Evolutionary conservation across 2,797 vertebrate species (phyloP).

Genomic region (Tenualosa thibaudeaui): DNA sequence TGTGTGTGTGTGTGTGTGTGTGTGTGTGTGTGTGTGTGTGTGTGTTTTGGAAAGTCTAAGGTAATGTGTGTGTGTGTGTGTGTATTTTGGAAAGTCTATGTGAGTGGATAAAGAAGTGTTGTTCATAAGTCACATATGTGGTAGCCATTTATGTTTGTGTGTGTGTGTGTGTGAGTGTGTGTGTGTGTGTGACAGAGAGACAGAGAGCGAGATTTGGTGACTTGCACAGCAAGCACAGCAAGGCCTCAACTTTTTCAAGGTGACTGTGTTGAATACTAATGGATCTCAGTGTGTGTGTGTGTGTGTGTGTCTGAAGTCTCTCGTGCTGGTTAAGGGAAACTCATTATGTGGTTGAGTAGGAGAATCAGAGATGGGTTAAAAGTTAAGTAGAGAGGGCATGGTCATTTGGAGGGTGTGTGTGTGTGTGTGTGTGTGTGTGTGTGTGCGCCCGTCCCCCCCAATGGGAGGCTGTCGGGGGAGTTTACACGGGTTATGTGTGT

Average conservation of each 20-base stretch:
- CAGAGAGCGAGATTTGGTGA: neutral
- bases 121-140: too few species aligned
- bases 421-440: neutral
- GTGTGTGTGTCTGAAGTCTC: neutral
- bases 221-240: neutral
- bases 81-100: too few species aligned
- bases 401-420: neutral
- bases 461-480: neutral
- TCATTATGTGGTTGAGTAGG: slow-evolving; percentile 39
- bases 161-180: neutral
- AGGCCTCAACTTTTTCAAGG: neutral
- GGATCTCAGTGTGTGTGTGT: neutral
- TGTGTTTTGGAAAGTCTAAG: neutral
- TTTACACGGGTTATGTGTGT: neutral
- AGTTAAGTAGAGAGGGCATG: slow-evolving; percentile 36
- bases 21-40: neutral
- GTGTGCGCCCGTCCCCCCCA: neutral
- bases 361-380: slow-evolving; percentile 42
- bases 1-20: neutral
- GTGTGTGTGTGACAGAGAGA: neutral
- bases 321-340: slow-evolving; percentile 35
- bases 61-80: too few species aligned
- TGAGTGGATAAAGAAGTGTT: too few species aligned
- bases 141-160: neutral
- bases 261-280: neutral